Evolutionary conservation across 2,888 invertebrate species (phyloP), one percentile per base, ranked within the genome.

Genomic region (Rutpela maculata): DNA sequence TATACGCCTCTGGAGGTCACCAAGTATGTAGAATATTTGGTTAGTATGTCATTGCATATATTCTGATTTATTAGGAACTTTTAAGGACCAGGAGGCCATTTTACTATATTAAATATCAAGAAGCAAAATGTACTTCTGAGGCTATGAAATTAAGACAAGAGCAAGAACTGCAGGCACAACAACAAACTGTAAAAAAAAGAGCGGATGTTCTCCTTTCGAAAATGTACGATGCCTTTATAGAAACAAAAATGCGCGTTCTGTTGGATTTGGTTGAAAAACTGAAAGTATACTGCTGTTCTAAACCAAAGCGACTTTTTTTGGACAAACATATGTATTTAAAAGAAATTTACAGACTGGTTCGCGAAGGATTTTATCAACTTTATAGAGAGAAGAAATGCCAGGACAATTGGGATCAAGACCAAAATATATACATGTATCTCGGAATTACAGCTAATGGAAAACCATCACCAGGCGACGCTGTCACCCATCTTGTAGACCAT

Each of bases 41-140:
- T n/a, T n/a, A n/a, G n/a, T n/a, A n/a, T n/a, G n/a, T n/a, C n/a
- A n/a, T n/a, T n/a, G n/a, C n/a, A n/a, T n/a, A n/a, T n/a, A n/a
- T 15, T 38, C 4, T 60, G 35, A 38, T 17, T 62, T 18, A 43
- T 35, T 26, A 91, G 83, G 89, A 91, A 78, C 84, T 90, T 9
- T 81, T 91, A 4, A 87, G 91, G 31, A 88, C 88, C 1, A 84
- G 91, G 11, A 86, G 88, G 74, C 91, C 91, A 0, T 88, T 91
- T 65, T 92, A 91, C 81, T 88, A 88, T 57, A 88, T 89, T 12
- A 88, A 90, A 77, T 90, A 88, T 71, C 87, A 87, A 75, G 88
- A 89, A 78, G 85, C 85, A 0, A 86, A 81, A 26, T 81, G n/a
- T n/a, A n/a, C 88, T 0, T 85, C 89, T 1, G 88, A 88, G 2